Evolutionary conservation across 2,797 vertebrate species (phyloP).

Genomic region (Urosaurus nigricauda): DNA sequence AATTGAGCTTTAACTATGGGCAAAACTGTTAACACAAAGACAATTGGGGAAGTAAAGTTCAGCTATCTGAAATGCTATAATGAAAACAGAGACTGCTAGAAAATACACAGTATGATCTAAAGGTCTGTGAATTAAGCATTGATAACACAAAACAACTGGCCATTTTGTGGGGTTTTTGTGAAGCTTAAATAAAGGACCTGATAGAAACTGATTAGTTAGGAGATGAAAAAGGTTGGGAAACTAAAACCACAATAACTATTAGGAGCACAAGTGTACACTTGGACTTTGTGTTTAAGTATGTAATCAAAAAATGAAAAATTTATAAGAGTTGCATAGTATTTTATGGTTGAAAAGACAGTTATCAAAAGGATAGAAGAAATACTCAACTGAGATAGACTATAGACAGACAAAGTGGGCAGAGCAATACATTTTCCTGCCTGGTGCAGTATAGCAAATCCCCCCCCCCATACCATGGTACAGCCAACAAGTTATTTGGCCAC

Average conservation of each 20-base stretch:
- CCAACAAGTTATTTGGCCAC: too few species aligned
- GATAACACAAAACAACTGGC: neutral
- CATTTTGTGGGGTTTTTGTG: neutral
- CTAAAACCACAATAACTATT: constrained; percentile 13
- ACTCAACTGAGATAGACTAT: neutral
- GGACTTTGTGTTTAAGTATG: neutral
- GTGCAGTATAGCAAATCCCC: neutral
- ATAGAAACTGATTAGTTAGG: neutral
- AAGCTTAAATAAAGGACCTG: neutral
- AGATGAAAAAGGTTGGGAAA: neutral
- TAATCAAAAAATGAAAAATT: neutral
- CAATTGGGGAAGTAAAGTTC: constrained; percentile 24
- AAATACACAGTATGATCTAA: constrained; percentile 7
- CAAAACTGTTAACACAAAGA: constrained; percentile 61
- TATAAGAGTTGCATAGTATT: neutral
- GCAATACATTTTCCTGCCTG: neutral
- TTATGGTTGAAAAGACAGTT: neutral
- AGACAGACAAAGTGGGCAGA: neutral
- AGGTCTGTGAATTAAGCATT: constrained; percentile 20
- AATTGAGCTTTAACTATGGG: constrained; percentile 58
- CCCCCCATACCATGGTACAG: neutral
- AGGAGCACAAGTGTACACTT: neutral
- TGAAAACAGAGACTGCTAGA: neutral
- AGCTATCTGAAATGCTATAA: neutral
- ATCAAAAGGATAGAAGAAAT: neutral